phyloP scores from a whole-genome alignment of 30 jellyfish, hydroid and myxozoan species.

The Phacellophora camtschatica region DNA sequence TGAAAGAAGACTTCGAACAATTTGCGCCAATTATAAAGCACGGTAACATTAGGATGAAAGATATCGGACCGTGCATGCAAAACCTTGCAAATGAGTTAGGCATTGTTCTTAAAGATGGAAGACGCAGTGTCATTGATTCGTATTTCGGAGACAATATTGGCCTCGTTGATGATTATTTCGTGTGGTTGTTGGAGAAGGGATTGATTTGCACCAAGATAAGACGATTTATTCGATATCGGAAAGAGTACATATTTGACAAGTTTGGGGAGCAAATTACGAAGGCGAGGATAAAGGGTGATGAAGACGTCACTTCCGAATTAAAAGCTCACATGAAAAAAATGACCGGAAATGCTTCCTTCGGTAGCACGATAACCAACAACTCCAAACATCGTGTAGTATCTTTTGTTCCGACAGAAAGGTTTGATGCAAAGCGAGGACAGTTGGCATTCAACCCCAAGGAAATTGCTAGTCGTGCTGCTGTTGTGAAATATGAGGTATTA shows the following conservation, averaged over 20 bases:
- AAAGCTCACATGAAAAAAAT: neutral
- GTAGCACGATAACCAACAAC: neutral
- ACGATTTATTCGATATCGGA: neutral
- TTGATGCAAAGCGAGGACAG: neutral
- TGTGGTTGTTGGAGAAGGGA: neutral
- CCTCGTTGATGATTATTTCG: neutral
- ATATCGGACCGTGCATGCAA: slow-evolving; percentile 20
- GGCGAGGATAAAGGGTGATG: neutral
- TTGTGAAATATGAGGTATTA: neutral
- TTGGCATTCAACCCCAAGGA: neutral
- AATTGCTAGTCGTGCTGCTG: neutral
- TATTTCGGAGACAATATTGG: neutral
- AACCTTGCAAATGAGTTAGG: neutral
- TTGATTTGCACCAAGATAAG: neutral
- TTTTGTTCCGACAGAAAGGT: too few relatives aligned
- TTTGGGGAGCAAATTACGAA: neutral
- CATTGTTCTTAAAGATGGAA: neutral
- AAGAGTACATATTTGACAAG: neutral
- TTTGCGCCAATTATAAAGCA: slow-evolving; percentile 39
- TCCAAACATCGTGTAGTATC: neutral
- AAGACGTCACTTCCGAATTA: neutral
- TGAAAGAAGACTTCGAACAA: neutral
- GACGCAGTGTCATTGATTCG: slow-evolving; percentile 16
- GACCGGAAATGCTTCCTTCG: neutral
- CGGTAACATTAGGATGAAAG: neutral